Evolutionary conservation across 2,113 vertebrate species (phyloP).

Genomic region (Scomber colias): DNA sequence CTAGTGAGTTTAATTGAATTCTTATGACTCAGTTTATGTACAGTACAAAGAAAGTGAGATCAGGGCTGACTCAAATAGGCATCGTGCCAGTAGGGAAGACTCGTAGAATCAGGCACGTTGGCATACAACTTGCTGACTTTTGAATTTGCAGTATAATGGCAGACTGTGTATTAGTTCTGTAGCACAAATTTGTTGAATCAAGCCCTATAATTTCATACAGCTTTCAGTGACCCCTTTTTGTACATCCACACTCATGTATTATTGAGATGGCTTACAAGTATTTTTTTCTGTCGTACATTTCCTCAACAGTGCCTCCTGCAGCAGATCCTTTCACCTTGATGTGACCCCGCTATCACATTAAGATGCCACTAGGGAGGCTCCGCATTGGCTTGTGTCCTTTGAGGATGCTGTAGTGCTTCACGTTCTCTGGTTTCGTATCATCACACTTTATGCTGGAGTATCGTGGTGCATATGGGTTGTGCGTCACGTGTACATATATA

Average conservation of each 20-base stretch:
- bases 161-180: background rate
- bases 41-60: background rate
- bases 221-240: constrained; percentile 1
- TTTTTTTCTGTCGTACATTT: constrained; percentile 28
- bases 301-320: constrained; percentile 9
- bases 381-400: constrained; percentile 17
- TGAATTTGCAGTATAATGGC: constrained; percentile 1
- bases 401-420: constrained; percentile 5
- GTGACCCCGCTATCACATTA: constrained; percentile 53
- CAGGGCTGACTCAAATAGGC: background rate
- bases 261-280: constrained; percentile 30
- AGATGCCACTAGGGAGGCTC: constrained; percentile 39
- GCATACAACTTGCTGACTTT: constrained; percentile 11
- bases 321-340: constrained; percentile 46
- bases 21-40: background rate
- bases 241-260: constrained; percentile 33
- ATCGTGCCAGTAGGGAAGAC: constrained; percentile 20
- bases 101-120: background rate
- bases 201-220: background rate
- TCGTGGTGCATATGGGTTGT: background rate
- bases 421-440: background rate
- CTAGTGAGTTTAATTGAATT: background rate
- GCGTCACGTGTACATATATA: background rate
- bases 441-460: background rate
- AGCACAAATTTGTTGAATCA: background rate